Evolutionary conservation across 53 echinoderm and acorn worm genomes (phyloP).

Genomic region (Echinometra lucunter): DNA sequence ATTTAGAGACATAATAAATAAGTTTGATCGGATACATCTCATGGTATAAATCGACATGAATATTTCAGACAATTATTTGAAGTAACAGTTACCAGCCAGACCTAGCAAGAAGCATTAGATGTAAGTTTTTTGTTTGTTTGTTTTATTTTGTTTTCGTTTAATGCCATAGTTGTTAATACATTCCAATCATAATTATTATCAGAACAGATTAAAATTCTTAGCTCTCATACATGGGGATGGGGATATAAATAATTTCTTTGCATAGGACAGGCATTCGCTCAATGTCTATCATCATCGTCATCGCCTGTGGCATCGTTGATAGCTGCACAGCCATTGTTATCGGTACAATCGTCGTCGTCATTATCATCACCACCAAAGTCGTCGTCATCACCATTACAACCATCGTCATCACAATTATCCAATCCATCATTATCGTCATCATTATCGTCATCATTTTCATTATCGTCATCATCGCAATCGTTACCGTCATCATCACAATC

Average conservation of each 20-base stretch:
- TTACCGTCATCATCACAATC: neutral
- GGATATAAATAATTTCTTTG: neutral
- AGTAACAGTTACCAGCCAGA: too few relatives aligned
- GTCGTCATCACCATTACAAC: too few relatives aligned
- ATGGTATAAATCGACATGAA: too few relatives aligned
- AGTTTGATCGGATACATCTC: neutral
- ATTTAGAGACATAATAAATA: neutral
- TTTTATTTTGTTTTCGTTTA: too few relatives aligned
- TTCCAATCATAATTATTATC: too few relatives aligned
- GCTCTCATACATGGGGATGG: neutral
- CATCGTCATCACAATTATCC: neutral
- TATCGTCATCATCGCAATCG: too few relatives aligned
- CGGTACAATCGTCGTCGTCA: neutral
- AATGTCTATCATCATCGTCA: neutral
- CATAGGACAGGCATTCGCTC: neutral
- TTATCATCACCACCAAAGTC: neutral
- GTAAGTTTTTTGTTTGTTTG: too few relatives aligned
- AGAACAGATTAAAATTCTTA: neutral
- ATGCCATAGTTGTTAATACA: too few relatives aligned
- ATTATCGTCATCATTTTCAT: constrained; percentile 11
- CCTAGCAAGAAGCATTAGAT: too few relatives aligned
- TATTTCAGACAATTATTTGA: too few relatives aligned
- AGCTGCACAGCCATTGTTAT: neutral
- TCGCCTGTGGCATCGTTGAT: neutral
- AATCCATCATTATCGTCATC: neutral